Evolutionary conservation across 1,140 invertebrate genomes (phyloP), one percentile per base, ranked within the genome.

Genomic region (Lucilia cuprina): DNA sequence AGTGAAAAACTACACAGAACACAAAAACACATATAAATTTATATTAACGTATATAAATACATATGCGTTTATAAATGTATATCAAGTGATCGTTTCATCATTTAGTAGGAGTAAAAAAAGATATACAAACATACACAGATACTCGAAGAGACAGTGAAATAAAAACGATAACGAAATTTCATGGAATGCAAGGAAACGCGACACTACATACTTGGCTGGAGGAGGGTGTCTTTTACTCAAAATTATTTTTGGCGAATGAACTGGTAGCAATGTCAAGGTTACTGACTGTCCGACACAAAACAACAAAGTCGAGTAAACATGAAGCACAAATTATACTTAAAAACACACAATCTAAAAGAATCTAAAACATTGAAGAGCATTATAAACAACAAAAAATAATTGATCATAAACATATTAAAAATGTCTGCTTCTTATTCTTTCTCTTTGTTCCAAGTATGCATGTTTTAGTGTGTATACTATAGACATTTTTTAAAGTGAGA

Each of bases 201-300:
- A 55, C 17, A 2, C 13, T 55, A 41, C n/a, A n/a, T 12, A n/a
- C 50, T 12, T 55, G 50, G 17, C 7, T 55, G 5, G 50, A 5
- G 12, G 50, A 55, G 50, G 12, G 17, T 10, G 12, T 17, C 50
- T 13, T 17, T n/a, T 8, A 12, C 50, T 17, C 12, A 55, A 55
- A 55, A 55, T 17, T 55, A 25, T 70, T 7, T 70, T 70, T 70
- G n/a, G n/a, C 65, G 65, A 70, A 70, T 70, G 65, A 70, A 70
- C 65, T 70, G 65, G n/a, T 70, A n/a, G 21, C 65, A 70, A 70
- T 70, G 65, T 70, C 65, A 70, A 70, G 65, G 65, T 70, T 70
- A n/a, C 65, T 70, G 19, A 30, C 25, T 30, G 1, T n/a, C 41
- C 41, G 41, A 55, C 17, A 55, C 17, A 55, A 55, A 55, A 41